Conservation (phyloP, 2,113 vertebrate genomes). For the Aldabrachelys gigantea region DNA sequence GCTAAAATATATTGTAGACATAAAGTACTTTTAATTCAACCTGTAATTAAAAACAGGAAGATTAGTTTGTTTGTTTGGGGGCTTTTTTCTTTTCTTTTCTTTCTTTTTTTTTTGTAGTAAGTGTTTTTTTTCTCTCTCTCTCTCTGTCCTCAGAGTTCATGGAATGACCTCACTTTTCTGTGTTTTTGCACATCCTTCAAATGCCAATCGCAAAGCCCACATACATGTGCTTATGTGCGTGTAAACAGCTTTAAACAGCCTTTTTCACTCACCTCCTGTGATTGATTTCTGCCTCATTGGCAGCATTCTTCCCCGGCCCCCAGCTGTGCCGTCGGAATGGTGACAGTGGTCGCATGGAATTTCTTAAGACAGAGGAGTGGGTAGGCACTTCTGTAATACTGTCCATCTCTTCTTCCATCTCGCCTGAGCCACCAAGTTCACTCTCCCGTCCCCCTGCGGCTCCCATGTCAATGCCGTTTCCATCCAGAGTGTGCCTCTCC, state of each 20-base stretch:
- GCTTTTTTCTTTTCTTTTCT: neutral
- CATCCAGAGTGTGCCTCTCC: constrained; percentile 78
- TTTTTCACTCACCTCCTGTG: constrained; percentile 88
- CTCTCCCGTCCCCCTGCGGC: constrained; percentile 65
- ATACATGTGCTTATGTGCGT: neutral
- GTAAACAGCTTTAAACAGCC: neutral
- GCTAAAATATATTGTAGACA: neutral
- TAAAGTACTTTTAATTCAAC: constrained; percentile 19
- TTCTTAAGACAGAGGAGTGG: constrained; percentile 77
- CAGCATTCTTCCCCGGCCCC: constrained; percentile 92
- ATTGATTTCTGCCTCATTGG: constrained; percentile 89
- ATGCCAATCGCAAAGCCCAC: neutral
- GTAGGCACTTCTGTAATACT: constrained; percentile 87
- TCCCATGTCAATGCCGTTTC: constrained; percentile 63
- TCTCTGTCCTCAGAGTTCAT: neutral
- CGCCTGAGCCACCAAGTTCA: constrained; percentile 61
- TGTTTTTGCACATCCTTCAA: neutral
- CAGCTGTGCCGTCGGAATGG: constrained; percentile 96
- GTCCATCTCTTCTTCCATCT: constrained; percentile 92
- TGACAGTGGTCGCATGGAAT: constrained; percentile 86
- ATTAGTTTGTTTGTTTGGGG: neutral
- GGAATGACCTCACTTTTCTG: neutral
- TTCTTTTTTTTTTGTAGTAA: neutral
- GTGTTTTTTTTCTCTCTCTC: neutral
- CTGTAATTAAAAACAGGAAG: neutral